Conservation (phyloP, 2,797 vertebrate genomes). For the Pteropus rufus region DNA sequence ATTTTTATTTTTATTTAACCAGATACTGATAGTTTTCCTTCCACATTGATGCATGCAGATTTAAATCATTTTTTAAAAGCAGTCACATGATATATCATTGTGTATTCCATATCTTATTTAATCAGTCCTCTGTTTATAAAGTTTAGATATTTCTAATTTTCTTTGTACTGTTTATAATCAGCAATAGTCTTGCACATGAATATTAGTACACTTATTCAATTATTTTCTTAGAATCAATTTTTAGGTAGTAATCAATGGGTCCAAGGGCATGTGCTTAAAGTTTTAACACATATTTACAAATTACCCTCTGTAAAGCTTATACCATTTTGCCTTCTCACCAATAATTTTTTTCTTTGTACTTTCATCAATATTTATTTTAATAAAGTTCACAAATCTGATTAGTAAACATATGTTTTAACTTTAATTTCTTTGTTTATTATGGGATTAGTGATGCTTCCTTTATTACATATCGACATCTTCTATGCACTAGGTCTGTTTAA, state of each 20-base stretch:
- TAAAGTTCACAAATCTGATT: background rate
- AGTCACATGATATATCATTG: background rate
- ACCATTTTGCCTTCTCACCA: background rate
- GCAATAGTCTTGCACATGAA: background rate
- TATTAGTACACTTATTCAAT: background rate
- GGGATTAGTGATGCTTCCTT: background rate
- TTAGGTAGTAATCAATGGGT: background rate
- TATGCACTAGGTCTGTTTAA: background rate
- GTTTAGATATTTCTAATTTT: background rate
- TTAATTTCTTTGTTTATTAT: slow-evolving; percentile 11
- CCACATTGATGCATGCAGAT: background rate
- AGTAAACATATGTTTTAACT: background rate
- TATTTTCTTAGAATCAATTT: background rate
- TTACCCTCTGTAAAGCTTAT: background rate
- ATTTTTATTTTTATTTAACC: slow-evolving; percentile 25
- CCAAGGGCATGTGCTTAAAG: background rate
- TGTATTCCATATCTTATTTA: background rate
- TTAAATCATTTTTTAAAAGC: background rate
- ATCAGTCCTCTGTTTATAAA: background rate
- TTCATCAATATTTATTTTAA: background rate
- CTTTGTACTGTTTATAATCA: background rate
- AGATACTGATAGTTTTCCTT: background rate
- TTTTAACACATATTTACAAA: background rate
- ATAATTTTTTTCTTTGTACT: slow-evolving; percentile 4
- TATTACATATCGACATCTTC: background rate